Base-by-base conservation (phyloP, 2,888 invertebrate species). In the Mesorhabditis spiculigera region DNA sequence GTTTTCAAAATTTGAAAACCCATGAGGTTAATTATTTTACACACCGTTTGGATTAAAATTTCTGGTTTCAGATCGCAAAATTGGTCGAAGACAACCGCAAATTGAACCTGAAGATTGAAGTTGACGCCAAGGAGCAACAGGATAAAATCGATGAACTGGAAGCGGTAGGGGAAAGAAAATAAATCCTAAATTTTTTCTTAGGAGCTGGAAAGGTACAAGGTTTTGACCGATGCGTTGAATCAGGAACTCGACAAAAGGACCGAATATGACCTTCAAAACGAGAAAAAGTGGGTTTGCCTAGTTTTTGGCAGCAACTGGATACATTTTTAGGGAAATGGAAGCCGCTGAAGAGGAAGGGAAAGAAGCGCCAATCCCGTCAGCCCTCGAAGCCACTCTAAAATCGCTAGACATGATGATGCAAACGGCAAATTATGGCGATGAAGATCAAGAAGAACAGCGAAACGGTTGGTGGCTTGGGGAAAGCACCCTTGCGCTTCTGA, bases 251-350 rank as follows among this genome's bases (percentile, higher is more conserved):
- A 75, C 8, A 45, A 64, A 8, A 71, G 70, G 58, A 71, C 67
- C 81, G 95, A 95, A 89, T 95, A 95, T 87, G 94, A 94, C 74
- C 94, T 94, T 28, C 28, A 28, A 28, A 28, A 28, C 28, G 28
- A 28, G 28, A 28, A 28, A 28, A 28, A 28, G 28, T 28, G 28
- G 28, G 28, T 28, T 28, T 28, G 28, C 28, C 28, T 28, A 28
- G 28, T 28, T 28, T 28, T 28, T 28, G 28, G 28, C 28, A 28
- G 28, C 28, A 28, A 28, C 28, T 28, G 28, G 28, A 28, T 28
- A 3, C 28, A 28, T 28, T 28, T 28, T 28, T 28, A 28, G 28
- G 28, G 28, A 28, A 28, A 43, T 63, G 45, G 70, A 69, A 63
- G 67, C 64, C 28, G 44, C 6, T 8, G 10, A 43, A 43, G 65